Evolutionary conservation across 2,113 vertebrate genomes (phyloP).

Genomic region (Tonatia bakeri): DNA sequence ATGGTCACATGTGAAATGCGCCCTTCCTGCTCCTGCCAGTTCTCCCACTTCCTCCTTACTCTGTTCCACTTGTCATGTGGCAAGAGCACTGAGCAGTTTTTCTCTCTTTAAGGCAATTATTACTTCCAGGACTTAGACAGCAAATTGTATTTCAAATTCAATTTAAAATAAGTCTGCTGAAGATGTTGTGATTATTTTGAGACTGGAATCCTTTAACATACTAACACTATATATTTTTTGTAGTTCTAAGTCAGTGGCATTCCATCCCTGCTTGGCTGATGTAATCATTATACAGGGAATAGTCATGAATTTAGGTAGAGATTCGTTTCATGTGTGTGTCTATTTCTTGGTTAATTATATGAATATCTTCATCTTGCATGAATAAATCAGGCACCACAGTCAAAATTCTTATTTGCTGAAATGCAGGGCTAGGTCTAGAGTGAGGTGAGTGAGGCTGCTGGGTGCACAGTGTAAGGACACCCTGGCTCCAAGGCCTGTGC

Average conservation of each 20-base stretch:
- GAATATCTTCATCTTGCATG: slow-evolving; percentile 10
- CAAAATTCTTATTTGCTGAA: not conserved
- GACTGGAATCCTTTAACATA: slow-evolving; percentile 43
- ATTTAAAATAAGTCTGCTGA: slow-evolving; percentile 60
- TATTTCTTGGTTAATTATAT: not conserved
- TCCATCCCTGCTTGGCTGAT: not conserved
- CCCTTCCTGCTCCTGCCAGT: slow-evolving; percentile 35
- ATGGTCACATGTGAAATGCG: not conserved
- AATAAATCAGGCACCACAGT: not conserved
- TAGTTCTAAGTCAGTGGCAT: not conserved
- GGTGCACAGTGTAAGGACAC: not conserved
- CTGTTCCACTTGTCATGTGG: not conserved
- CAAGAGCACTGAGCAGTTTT: not conserved
- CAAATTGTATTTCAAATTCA: slow-evolving; percentile 54
- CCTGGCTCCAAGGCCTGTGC: not conserved
- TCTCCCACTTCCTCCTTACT: slow-evolving; percentile 21
- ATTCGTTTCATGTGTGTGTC: not conserved
- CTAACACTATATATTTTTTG: slow-evolving; percentile 18
- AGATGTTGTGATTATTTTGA: slow-evolving; percentile 22
- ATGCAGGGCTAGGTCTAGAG: not conserved
- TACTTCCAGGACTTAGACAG: slow-evolving; percentile 37
- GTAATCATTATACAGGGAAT: not conserved
- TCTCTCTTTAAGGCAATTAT: slow-evolving; percentile 56
- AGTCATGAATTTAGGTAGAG: not conserved
- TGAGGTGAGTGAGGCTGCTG: not conserved